Evolutionary conservation across 2,888 invertebrate species (phyloP).

Genomic region (Drosophila eohydei): DNA sequence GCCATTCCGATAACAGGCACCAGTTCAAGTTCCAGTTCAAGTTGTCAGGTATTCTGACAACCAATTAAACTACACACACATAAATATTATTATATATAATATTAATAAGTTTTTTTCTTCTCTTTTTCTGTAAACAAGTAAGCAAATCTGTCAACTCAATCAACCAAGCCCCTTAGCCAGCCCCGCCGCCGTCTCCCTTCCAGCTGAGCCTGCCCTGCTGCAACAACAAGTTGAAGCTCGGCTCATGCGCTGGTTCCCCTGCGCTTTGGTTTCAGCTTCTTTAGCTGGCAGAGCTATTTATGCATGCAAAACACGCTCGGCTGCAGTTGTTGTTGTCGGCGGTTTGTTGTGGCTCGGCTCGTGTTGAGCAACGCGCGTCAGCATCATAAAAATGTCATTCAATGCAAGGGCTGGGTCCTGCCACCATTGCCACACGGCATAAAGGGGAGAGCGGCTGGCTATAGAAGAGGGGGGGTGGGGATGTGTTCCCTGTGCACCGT

Average conservation of each 20-base stretch:
- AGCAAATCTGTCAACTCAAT: conserved; percentile 56
- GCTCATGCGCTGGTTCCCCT: conserved; percentile 16
- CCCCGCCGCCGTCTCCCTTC: background rate
- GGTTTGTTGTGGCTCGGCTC: conserved; percentile 51
- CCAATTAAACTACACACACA: conserved; percentile 41
- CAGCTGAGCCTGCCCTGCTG: background rate
- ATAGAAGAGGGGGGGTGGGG: background rate
- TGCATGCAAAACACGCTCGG: conserved; percentile 73
- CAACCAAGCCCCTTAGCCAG: conserved; percentile 33
- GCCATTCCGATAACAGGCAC: conserved; percentile 6
- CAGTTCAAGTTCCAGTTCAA: conserved; percentile 10
- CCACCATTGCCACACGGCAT: conserved; percentile 1
- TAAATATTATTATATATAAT: conserved; percentile 20
- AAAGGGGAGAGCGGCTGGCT: background rate
- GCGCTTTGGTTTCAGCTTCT: conserved; percentile 11
- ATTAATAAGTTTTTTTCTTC: conserved; percentile 25
- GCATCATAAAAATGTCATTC: conserved; percentile 79
- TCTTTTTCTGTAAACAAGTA: conserved; percentile 9
- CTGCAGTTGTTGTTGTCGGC: conserved; percentile 39
- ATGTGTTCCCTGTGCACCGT: conserved; percentile 29
- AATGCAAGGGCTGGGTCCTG: conserved; percentile 53
- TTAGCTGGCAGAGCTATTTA: conserved; percentile 53
- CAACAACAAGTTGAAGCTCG: conserved; percentile 20
- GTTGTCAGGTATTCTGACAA: conserved; percentile 21
- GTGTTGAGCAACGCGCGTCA: conserved; percentile 78